Base-by-base conservation (phyloP, 2,888 invertebrate genomes). In the Eupithecia inturbata region DNA sequence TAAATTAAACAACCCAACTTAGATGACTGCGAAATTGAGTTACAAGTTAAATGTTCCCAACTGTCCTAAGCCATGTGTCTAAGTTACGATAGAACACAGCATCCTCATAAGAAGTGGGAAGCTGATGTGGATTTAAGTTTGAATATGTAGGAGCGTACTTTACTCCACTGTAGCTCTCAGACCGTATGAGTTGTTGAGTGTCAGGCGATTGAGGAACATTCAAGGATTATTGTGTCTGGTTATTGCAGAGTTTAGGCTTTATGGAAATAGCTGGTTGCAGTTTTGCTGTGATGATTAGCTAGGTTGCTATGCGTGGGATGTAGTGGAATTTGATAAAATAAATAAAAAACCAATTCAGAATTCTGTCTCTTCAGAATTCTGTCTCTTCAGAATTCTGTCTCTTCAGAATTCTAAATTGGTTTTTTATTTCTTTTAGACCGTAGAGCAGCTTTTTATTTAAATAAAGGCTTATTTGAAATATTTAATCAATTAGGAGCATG, bases 81-180 rank as follows among this genome's bases (percentile, higher is more conserved):
- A 75, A 75, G 72, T 75, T 75, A 71, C 72, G 75, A 75, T 73
- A 69, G 68, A 72, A 63, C 71, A 73, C 75, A 75, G 75, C 69
- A 70, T 72, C 72, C 75, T 71, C 68, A 66, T 72, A 89, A 88
- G 88, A 87, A 87, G 87, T 83, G 84, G 71, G 72, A 72, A 87
- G 87, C 91, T 89, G 90, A 90, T 91, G 92, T 86, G 89, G 91
- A 91, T 93, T 93, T 89, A 92, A 92, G 88, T 92, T 91, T 89
- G 91, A 91, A 92, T 92, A 89, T 90, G 91, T 89, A 89, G 68
- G 67, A 71, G 85, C 81, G 84, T 66, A 87, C 86, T 87, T 88
- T 83, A 83, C 72, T 67, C 62, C 67, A 70, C 62, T 70, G 45
- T 67, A 68, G 72, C 72, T 72, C 63, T 70, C 70, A 75, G 72